Evolutionary conservation across 2,797 vertebrate species (phyloP).

Genomic region (Eulemur coronatus): DNA sequence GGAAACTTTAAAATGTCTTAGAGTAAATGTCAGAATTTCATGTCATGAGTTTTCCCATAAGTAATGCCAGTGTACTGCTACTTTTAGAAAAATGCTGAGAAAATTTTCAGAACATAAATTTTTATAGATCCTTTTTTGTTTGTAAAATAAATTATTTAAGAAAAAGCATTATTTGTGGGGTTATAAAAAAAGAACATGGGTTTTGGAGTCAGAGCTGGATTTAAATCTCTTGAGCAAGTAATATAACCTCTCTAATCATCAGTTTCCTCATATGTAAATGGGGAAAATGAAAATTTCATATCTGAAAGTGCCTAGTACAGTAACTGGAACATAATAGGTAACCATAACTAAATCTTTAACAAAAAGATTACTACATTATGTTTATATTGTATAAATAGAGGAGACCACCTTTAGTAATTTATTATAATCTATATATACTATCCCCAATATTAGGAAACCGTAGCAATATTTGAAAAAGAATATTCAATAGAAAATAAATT

Average conservation of each 20-base stretch:
- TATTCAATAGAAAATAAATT: neutral
- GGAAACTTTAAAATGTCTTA: neutral
- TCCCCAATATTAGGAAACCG: neutral
- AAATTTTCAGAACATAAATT: neutral
- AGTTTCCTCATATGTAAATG: neutral
- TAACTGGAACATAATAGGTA: neutral
- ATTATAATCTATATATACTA: neutral
- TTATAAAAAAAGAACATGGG: neutral
- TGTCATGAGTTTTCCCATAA: neutral
- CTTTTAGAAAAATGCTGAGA: conserved; percentile 3
- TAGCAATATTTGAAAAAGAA: neutral
- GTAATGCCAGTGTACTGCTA: neutral
- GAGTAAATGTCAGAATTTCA: neutral
- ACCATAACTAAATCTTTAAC: neutral
- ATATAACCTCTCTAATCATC: neutral
- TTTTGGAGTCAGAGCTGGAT: conserved; percentile 33
- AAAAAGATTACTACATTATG: neutral
- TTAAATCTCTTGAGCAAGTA: conserved; percentile 24
- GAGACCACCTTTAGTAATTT: neutral
- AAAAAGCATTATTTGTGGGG: conserved; percentile 1
- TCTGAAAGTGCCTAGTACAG: neutral
- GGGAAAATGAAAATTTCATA: neutral
- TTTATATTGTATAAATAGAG: neutral
- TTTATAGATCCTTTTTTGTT: neutral
- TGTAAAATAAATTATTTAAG: neutral